Conservation (phyloP, 2,797 vertebrate genomes). For the Gymnocypris eckloni region DNA sequence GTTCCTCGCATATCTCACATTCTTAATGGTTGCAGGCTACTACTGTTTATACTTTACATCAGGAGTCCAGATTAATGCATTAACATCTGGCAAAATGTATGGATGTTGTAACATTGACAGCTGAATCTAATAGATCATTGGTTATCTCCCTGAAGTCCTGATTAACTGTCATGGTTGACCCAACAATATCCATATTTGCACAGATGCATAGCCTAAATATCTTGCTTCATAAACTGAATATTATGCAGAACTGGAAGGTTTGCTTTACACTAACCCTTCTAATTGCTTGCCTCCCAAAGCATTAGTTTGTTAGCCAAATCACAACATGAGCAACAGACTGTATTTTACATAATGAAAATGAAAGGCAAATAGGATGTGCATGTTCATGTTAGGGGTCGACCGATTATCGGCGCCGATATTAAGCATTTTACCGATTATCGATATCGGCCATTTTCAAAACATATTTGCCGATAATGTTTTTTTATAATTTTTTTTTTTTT, state of each 20-base stretch:
- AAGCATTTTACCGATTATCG: no score
- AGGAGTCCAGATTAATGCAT: background rate
- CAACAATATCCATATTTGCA: background rate
- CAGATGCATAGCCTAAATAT: background rate
- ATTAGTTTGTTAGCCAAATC: slow-evolving; percentile 18
- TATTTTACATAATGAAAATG: background rate
- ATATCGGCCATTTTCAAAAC: no score
- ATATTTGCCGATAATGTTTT: no score
- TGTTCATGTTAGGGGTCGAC: background rate
- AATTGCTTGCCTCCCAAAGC: background rate
- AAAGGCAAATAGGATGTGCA: background rate
- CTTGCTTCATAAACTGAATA: background rate
- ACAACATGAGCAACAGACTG: background rate
- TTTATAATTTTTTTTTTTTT: no score
- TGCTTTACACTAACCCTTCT: background rate
- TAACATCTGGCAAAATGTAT: background rate
- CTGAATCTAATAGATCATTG: background rate
- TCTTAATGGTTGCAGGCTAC: background rate
- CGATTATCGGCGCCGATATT: no score
- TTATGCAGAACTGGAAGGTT: background rate
- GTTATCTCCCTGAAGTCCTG: background rate
- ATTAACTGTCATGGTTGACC: background rate
- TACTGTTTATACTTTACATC: background rate
- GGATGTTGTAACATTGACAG: slow-evolving; percentile 1
- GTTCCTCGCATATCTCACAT: slow-evolving; percentile 4